A percentile compares a stretch with the other conserved stretches of the same genome.
phyloP scores from a whole-genome alignment of 2,888 invertebrate species.

The Sarcophaga variegata region DNA sequence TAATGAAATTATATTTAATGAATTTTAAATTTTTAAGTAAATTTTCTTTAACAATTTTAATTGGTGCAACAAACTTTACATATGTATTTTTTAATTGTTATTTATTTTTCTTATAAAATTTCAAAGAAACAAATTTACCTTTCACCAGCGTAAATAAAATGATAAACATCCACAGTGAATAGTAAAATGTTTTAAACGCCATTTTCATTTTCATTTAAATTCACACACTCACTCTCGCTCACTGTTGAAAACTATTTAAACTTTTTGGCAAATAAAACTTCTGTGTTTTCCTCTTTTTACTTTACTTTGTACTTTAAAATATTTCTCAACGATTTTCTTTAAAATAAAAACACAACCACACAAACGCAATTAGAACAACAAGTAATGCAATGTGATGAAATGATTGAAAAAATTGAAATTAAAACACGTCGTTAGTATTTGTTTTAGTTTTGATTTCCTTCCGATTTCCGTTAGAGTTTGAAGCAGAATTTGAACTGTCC shows the following conservation, averaged over 20 bases:
- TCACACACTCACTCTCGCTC: background rate
- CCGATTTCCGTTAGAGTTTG: conserved; percentile 62
- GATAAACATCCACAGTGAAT: conserved; percentile 55
- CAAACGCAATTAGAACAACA: conserved; percentile 22
- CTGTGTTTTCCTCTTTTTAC: background rate
- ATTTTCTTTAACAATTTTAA: background rate
- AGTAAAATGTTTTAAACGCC: conserved; percentile 59
- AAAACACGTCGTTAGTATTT: conserved; percentile 41
- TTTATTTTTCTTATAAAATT: conserved; percentile 8
- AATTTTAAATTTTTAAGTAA: background rate
- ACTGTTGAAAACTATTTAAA: background rate
- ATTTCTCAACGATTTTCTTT: background rate
- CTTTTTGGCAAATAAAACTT: background rate
- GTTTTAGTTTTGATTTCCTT: conserved; percentile 44
- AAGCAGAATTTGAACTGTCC: conserved; percentile 64
- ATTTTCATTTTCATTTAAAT: conserved; percentile 24
- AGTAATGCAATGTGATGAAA: conserved; percentile 2
- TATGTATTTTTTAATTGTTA: background rate
- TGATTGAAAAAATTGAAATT: background rate
- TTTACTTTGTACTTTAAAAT: background rate
- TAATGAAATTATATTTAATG: background rate
- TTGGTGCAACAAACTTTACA: conserved; percentile 48
- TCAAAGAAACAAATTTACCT: conserved; percentile 60
- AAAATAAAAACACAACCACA: background rate
- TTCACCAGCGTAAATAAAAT: conserved; percentile 60